phyloP scores from a whole-genome alignment of 1,140 invertebrate genomes.

The Yoshiicerus persimilis region DNA sequence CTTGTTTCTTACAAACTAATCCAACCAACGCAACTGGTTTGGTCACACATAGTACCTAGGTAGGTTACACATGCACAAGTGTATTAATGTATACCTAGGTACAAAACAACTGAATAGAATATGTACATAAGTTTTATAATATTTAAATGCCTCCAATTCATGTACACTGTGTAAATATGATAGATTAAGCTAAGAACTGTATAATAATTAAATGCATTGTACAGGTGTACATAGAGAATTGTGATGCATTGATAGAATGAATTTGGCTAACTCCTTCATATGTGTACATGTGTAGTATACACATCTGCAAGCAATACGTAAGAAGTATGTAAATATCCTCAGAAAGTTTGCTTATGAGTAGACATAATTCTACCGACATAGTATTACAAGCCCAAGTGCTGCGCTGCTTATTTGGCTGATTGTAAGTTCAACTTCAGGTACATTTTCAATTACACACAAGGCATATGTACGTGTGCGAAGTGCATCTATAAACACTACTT shows the following conservation, averaged over 20 bases:
- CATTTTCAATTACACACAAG: neutral
- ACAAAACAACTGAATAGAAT: neutral
- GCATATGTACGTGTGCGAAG: neutral
- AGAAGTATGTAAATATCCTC: too few relatives aligned
- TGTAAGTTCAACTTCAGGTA: neutral
- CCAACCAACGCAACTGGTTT: neutral
- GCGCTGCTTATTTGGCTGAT: neutral
- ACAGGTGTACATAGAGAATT: neutral
- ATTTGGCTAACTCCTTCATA: neutral
- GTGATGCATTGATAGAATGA: neutral
- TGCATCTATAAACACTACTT: neutral
- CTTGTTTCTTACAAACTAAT: neutral
- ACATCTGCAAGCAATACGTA: too few relatives aligned
- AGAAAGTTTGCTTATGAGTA: neutral
- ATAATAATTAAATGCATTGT: neutral
- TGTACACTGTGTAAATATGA: neutral
- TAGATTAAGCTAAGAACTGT: neutral
- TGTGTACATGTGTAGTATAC: neutral
- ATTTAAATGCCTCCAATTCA: neutral
- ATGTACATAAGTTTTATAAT: neutral
- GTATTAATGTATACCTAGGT: neutral
- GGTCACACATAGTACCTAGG: neutral
- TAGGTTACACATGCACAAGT: neutral
- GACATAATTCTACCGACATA: neutral
- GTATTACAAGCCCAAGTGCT: neutral